A percentile compares a stretch with the other conserved stretches of the same genome.
Conservation (phyloP, 2,797 vertebrate genomes). For the Fistularia tabacaria region DNA sequence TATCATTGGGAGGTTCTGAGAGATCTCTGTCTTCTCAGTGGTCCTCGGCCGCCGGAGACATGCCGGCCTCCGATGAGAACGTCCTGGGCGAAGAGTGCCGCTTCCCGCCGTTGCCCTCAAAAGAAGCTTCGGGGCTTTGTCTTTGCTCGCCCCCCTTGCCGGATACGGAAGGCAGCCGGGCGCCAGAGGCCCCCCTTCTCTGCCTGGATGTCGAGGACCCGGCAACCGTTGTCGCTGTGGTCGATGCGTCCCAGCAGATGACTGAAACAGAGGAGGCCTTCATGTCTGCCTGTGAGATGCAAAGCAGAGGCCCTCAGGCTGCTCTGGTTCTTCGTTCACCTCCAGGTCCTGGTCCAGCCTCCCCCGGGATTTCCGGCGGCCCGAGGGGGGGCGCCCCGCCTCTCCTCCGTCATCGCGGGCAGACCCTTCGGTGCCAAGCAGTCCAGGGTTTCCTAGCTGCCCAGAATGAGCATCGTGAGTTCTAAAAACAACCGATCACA, state of each 20-base stretch:
- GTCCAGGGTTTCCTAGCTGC: constrained; percentile 80
- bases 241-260: constrained; percentile 22
- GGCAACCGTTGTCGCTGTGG: background rate
- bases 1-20: no score
- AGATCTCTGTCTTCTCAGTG: constrained; percentile 23
- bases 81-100: constrained; percentile 31
- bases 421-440: constrained; percentile 86
- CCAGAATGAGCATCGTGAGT: constrained; percentile 83
- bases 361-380: constrained; percentile 86
- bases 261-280: constrained; percentile 10
- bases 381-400: constrained; percentile 77
- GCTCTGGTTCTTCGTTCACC: constrained; percentile 2
- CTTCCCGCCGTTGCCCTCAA: constrained; percentile 38
- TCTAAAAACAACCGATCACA: no score
- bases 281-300: constrained; percentile 9
- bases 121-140: constrained; percentile 36
- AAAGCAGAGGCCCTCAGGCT: constrained; percentile 8
- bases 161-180: constrained; percentile 51
- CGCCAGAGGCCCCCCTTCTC: constrained; percentile 11
- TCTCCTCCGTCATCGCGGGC: constrained; percentile 87
- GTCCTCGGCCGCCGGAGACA: constrained; percentile 18
- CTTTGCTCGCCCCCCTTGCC: constrained; percentile 34
- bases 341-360: constrained; percentile 66
- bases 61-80: constrained; percentile 34
- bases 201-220: constrained; percentile 1